Percentiles rank a stretch among this genome's conserved stretches.
Evolutionary conservation across 1,140 invertebrate genomes (phyloP).

Genomic region (Zelostemma sp.): DNA sequence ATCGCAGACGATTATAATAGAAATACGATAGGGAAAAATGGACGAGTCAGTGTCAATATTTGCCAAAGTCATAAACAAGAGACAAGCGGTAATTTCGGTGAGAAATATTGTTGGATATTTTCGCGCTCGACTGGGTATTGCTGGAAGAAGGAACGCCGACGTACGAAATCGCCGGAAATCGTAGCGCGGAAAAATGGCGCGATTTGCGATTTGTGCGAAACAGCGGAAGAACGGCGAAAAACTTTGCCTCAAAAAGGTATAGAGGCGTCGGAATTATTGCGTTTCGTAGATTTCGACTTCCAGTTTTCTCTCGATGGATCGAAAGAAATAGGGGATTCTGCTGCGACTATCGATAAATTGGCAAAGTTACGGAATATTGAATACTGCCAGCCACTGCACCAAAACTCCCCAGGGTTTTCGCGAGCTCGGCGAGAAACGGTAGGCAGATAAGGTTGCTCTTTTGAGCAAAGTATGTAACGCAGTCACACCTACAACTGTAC

Average conservation of each 20-base stretch:
- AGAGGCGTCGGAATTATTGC: slow-evolving; percentile 41
- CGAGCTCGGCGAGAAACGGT: slow-evolving; percentile 20
- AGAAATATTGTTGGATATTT: slow-evolving; percentile 46
- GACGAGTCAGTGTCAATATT: too few relatives aligned
- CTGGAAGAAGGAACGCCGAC: slow-evolving; percentile 34
- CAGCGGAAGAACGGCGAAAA: slow-evolving; percentile 39
- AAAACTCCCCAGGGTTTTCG: slow-evolving; percentile 46
- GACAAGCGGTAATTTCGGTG: slow-evolving; percentile 42
- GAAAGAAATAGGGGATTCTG: slow-evolving; percentile 2
- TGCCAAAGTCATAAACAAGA: slow-evolving; percentile 36
- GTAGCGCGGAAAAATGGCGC: slow-evolving; percentile 44
- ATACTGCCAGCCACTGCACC: slow-evolving; percentile 51
- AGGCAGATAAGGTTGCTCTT: slow-evolving; percentile 3
- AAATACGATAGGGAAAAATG: too few relatives aligned
- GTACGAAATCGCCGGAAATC: slow-evolving; percentile 34
- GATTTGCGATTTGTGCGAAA: slow-evolving; percentile 26
- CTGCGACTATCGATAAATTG: slow-evolving; percentile 58
- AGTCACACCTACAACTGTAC: neutral
- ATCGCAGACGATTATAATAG: too few relatives aligned
- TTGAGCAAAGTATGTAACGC: neutral
- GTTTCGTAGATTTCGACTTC: slow-evolving; percentile 40
- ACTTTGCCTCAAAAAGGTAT: slow-evolving; percentile 34
- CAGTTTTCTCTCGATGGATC: neutral
- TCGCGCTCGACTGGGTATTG: slow-evolving; percentile 44
- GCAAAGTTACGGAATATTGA: slow-evolving; percentile 60